These are phyloP conservation scores for Sprattus sprattus DNA, from an alignment of 2,113 vertebrate species.

Conservation along the genomic window DNA sequence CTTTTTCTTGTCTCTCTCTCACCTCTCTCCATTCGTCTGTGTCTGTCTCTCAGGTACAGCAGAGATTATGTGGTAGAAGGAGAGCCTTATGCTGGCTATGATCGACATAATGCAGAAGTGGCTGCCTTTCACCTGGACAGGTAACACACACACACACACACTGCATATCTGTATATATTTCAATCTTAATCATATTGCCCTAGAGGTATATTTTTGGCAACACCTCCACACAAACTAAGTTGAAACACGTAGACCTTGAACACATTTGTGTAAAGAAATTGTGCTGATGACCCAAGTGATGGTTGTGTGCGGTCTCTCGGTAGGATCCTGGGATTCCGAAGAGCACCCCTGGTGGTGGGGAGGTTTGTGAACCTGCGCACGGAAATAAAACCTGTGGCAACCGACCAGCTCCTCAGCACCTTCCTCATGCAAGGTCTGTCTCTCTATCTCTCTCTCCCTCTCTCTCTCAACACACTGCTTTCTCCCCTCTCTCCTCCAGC, in stretches of 20 bases:
- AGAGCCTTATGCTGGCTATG: slow-evolving; percentile 94
- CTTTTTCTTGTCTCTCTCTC: not conserved
- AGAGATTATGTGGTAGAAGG: slow-evolving; percentile 92
- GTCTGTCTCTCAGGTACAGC: slow-evolving; percentile 76
- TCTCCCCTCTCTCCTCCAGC: not conserved
- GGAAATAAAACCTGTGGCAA: slow-evolving; percentile 93
- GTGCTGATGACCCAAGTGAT: not conserved
- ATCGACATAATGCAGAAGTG: slow-evolving; percentile 95
- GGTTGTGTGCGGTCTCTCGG: not conserved
- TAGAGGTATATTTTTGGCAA: not conserved
- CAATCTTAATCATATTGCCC: not conserved
- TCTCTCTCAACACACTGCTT: not conserved
- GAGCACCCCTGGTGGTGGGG: slow-evolving; percentile 92
- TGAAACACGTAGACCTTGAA: not conserved
- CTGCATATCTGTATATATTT: not conserved
- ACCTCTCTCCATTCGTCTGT: not conserved
- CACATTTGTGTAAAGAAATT: not conserved
- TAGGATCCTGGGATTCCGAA: slow-evolving; percentile 94
- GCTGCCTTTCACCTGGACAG: slow-evolving; percentile 97
- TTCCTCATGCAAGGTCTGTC: slow-evolving; percentile 88
- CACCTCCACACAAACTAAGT: not conserved
- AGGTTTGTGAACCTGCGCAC: slow-evolving; percentile 89
- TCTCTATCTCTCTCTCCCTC: slow-evolving; percentile 64
- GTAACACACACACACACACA: slow-evolving; percentile 57
- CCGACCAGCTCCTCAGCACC: slow-evolving; percentile 92